phyloP scores from a whole-genome alignment of 2,888 invertebrate genomes.

The Nineta flava region DNA sequence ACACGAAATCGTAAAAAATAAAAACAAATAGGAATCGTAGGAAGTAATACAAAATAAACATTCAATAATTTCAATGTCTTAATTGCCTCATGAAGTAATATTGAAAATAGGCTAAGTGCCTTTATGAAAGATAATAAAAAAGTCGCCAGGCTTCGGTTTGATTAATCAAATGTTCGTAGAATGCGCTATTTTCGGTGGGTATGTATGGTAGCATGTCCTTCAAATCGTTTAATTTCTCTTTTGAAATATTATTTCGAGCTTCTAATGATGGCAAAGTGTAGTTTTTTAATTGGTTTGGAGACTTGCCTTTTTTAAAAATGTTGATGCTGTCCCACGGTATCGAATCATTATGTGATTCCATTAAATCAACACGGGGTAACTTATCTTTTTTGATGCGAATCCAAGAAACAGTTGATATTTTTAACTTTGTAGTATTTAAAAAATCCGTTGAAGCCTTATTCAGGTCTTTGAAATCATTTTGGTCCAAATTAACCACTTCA shows the following conservation, averaged over 20 bases:
- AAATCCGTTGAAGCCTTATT: conserved; percentile 10
- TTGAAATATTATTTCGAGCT: too few species aligned
- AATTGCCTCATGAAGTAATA: background rate
- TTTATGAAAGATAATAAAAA: background rate
- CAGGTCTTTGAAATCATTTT: conserved; percentile 11
- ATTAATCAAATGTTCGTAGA: too few species aligned
- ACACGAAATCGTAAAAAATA: too few species aligned
- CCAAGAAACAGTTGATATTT: conserved; percentile 11
- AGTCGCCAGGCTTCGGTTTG: background rate
- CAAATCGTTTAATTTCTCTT: background rate
- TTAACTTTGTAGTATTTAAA: conserved; percentile 10
- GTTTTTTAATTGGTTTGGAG: too few species aligned
- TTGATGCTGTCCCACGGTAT: too few species aligned
- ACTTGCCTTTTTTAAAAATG: too few species aligned
- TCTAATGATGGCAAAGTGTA: too few species aligned
- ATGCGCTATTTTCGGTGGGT: background rate
- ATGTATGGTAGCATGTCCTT: background rate
- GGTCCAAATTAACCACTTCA: conserved; percentile 8
- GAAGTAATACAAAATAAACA: background rate
- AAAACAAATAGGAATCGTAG: background rate
- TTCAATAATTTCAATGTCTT: background rate
- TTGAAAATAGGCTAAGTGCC: background rate
- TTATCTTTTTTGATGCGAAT: conserved; percentile 7
- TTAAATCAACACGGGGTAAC: background rate
- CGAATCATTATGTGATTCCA: background rate